A percentile compares a stretch with the other conserved stretches of the same genome.
These are phyloP conservation scores for Archivesica marissinica DNA, from an alignment of 1,140 invertebrate species.

Conservation along the genomic window DNA sequence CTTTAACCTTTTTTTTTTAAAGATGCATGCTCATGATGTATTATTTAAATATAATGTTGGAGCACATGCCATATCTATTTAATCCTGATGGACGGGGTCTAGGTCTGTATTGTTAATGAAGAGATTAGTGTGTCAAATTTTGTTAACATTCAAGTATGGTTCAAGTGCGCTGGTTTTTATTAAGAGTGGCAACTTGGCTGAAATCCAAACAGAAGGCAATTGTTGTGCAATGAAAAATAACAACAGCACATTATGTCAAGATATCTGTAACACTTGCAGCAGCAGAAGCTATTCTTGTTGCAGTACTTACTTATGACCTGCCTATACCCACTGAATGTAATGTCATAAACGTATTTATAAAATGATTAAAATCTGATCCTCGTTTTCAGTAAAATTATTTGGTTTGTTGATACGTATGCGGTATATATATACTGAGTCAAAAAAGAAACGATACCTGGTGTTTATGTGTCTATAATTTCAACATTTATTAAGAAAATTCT, in stretches of 20 bases:
- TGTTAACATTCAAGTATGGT: background rate
- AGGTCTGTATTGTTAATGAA: slow-evolving; percentile 1
- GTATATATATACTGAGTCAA: no score
- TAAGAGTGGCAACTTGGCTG: slow-evolving; percentile 24
- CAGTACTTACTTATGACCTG: background rate
- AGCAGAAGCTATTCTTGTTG: background rate
- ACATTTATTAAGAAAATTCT: no score
- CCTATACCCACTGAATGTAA: background rate
- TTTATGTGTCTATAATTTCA: no score
- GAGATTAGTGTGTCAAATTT: slow-evolving; percentile 42
- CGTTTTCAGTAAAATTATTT: background rate
- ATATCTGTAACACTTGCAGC: background rate
- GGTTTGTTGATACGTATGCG: background rate
- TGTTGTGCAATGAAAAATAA: slow-evolving; percentile 1
- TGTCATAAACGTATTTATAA: background rate
- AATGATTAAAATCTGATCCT: background rate
- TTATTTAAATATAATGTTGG: background rate
- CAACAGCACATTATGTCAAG: background rate
- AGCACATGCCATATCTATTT: slow-evolving; percentile 1
- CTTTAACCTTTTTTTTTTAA: background rate
- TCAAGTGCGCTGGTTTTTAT: background rate
- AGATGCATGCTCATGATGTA: no score
- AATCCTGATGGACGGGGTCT: background rate
- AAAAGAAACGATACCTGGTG: no score
- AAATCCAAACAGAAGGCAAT: slow-evolving; percentile 14